Base-by-base conservation (phyloP, 2,113 vertebrate species). In the Notothenia rossii region DNA sequence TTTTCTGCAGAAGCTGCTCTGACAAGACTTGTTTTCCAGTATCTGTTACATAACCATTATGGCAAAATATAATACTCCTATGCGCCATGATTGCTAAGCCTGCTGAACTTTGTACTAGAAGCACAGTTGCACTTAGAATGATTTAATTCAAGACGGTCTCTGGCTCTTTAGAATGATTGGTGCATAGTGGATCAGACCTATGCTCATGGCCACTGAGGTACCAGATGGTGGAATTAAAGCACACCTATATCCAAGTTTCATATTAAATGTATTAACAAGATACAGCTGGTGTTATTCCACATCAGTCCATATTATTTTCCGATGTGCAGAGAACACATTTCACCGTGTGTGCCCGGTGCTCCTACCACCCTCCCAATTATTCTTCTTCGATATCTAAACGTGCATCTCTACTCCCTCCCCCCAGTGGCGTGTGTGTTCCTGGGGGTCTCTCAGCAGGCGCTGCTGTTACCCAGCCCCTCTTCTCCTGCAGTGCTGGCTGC, bases 361-460 rank as follows among this genome's bases (percentile, higher is more conserved):
- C 25, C 25, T 25, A 29, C 25, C 25, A 29, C 25, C 25, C 3
- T 29, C 25, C 25, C 25, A 29, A 29, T 29, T 29, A 3, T 29
- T 29, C 25, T 29, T 29, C 25, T 29, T 29, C 25, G 0, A 53
- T 53, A 9, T 56, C 54, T 12, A 55, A 48, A 48, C 11, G 12
- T 48, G 46, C 46, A 51, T 29, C 25, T 29, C 25, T 29, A 29
- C 20, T 17, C 70, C 62, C 40, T 69, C 51, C 33, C 64, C 77
- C 18, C 77, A 96, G 96, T 94, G 75, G 77, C 82, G 40, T 86
- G 94, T 59, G 93, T 97, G 74, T 97, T 96, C 91, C 90, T 97
- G 82, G 96, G 96, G 56, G 95, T 95, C 89, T 94, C 95, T 68
- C 92, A 97, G 73, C 95, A 95, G 77, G 96, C 94, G 1, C 67